Conservation (phyloP, 2,888 invertebrate genomes). For the Trilocha varians region DNA sequence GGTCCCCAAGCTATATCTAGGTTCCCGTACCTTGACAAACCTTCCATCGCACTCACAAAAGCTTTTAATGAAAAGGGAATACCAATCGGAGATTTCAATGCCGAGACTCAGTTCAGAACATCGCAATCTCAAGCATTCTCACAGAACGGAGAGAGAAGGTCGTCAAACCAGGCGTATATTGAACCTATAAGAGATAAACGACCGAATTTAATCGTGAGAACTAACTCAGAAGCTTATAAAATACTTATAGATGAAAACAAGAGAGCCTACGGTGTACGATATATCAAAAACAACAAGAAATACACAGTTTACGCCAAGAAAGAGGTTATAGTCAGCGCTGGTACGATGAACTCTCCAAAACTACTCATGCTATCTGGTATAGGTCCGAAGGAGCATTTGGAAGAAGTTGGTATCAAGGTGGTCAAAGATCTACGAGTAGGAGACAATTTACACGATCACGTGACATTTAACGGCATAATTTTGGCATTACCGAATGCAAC, state of each 20-base stretch:
- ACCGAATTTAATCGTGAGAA: slow-evolving; percentile 63
- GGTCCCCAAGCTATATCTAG: slow-evolving; percentile 75
- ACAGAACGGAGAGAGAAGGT: slow-evolving; percentile 70
- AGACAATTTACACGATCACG: slow-evolving; percentile 51
- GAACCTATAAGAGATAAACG: slow-evolving; percentile 71
- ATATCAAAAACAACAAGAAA: slow-evolving; percentile 21
- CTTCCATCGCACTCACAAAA: slow-evolving; percentile 64
- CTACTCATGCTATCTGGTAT: slow-evolving; percentile 51
- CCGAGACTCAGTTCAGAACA: slow-evolving; percentile 65
- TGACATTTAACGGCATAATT: slow-evolving; percentile 56
- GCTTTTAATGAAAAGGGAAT: slow-evolving; percentile 75
- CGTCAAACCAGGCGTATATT: slow-evolving; percentile 78
- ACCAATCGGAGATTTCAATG: slow-evolving; percentile 71
- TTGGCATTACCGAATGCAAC: slow-evolving; percentile 66
- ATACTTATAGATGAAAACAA: slow-evolving; percentile 67
- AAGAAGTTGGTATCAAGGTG: slow-evolving; percentile 30
- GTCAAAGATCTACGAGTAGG: slow-evolving; percentile 46
- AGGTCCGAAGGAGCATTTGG: slow-evolving; percentile 39
- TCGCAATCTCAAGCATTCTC: slow-evolving; percentile 73
- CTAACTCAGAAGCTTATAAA: slow-evolving; percentile 65
- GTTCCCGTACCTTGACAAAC: slow-evolving; percentile 74
- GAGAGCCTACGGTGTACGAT: slow-evolving; percentile 40
- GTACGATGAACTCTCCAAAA: slow-evolving; percentile 44
- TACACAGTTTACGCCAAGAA: slow-evolving; percentile 36
- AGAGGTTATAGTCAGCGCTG: slow-evolving; percentile 47